Base-by-base conservation (phyloP, 2,888 invertebrate genomes). In the Meteorus colon region DNA sequence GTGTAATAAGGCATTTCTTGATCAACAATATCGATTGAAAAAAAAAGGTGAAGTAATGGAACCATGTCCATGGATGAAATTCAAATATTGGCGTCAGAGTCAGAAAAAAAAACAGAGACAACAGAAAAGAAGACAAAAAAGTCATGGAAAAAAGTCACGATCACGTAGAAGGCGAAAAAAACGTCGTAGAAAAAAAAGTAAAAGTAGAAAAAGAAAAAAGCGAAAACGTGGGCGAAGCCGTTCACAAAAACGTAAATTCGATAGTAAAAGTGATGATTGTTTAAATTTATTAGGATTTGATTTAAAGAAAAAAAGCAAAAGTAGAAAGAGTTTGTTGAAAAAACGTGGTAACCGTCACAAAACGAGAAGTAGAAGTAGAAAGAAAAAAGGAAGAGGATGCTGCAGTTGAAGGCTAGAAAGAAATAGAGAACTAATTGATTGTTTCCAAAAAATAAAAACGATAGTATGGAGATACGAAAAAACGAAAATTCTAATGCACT, bases 201-300 rank as follows among this genome's bases (percentile, higher is more conserved):
- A 72, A 16, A 62, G 75, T 41, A 16, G 62, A 69, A 48, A 71
- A 51, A 59, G 74, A 41, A 67, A 62, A 24, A 66, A 31, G 27
- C 41, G 75, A 68, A 78, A 19, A 69, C 60, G 75, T 16, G 71
- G 78, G 0, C 74, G 73, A 34, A 75, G 79, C 8, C 60, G 75
- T 48, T 10, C 68, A 76, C 12, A 66, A 75, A 10, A 55, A 12
- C 37, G 29, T 29, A 65, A 63, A 63, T 51, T 27, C 10, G 24
- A 37, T 19, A 24, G 37, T 8, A 41, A 27, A 48, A 45, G 3
- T 34, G 31, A 31, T 24, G 55, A 73, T 62, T 62, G 41, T n/a
- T 31, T 29, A 31, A 29, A 63, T 51, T 34, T 66, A 5, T 51
- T 34, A 2, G 65, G 65, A 55, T 55, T 16, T 5, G 63, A 2